Percentiles rank a stretch among this genome's conserved stretches.
These are phyloP conservation scores for Isotomurus palustris DNA, from an alignment of 2,888 invertebrate species.

Conservation along the genomic window DNA sequence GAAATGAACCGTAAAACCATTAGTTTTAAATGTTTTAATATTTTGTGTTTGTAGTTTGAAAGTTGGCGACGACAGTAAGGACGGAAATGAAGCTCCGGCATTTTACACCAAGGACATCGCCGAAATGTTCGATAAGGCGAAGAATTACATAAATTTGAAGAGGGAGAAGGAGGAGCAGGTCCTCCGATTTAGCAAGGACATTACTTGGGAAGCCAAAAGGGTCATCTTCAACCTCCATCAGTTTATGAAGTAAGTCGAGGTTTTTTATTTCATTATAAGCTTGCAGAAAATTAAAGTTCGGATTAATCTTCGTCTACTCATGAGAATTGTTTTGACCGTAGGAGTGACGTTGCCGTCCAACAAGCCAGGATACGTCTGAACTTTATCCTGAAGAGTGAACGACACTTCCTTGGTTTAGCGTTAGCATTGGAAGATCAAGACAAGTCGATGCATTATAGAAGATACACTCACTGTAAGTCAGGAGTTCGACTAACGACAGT, in stretches of 20 bases:
- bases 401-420: constrained; percentile 65
- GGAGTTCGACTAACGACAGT: no score
- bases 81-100: background rate
- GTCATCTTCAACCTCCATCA: constrained; percentile 82
- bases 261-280: no score
- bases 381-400: constrained; percentile 49
- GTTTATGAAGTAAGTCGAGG: constrained; percentile 57
- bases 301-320: no score
- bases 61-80: no score
- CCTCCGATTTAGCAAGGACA: constrained; percentile 73
- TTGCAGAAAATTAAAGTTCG: no score
- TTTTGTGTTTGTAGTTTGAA: no score
- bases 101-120: constrained; percentile 1
- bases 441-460: constrained; percentile 62
- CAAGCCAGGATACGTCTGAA: background rate
- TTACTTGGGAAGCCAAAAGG: constrained; percentile 84
- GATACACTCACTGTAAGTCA: constrained; percentile 62
- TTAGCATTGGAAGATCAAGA: constrained; percentile 67
- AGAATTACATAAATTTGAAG: constrained; percentile 59
- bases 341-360: no score
- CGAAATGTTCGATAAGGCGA: constrained; percentile 7
- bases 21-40: no score
- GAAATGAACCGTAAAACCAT: no score
- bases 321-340: no score
- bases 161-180: constrained; percentile 80